Evolutionary conservation across 2,888 invertebrate species (phyloP).

Genomic region (Lasioglossum marginatum): DNA sequence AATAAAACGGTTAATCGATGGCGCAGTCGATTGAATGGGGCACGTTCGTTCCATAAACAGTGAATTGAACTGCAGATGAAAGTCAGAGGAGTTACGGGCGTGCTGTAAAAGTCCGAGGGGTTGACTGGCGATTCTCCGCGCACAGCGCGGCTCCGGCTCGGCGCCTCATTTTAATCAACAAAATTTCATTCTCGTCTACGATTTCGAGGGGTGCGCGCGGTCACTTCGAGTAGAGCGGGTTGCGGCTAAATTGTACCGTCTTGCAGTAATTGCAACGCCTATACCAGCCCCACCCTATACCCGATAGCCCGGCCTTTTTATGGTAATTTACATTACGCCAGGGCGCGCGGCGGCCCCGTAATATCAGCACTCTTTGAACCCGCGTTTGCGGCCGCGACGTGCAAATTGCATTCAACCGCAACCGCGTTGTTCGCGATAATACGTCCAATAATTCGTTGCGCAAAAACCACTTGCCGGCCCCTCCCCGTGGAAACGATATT

Average conservation of each 20-base stretch:
- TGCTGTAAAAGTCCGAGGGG: background rate
- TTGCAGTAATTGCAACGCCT: slow-evolving; percentile 47
- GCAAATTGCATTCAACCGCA: slow-evolving; percentile 49
- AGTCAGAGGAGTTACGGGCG: slow-evolving; percentile 18
- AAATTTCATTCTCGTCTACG: slow-evolving; percentile 24
- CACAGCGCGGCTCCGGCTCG: background rate
- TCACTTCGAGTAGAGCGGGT: background rate
- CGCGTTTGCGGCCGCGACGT: slow-evolving; percentile 34
- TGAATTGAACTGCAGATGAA: slow-evolving; percentile 29
- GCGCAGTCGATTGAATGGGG: slow-evolving; percentile 41
- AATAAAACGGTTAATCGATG: slow-evolving; percentile 56
- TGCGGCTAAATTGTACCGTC: slow-evolving; percentile 15
- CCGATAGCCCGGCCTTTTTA: slow-evolving; percentile 25
- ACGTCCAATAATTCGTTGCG: slow-evolving; percentile 36
- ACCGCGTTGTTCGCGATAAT: slow-evolving; percentile 24
- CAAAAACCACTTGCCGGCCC: slow-evolving; percentile 36
- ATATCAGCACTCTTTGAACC: slow-evolving; percentile 51
- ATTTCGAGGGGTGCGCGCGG: background rate
- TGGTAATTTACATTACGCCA: slow-evolving; percentile 30
- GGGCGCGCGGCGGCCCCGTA: background rate
- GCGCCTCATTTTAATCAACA: slow-evolving; percentile 26
- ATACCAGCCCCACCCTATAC: slow-evolving; percentile 13
- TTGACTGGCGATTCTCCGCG: background rate
- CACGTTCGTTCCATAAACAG: slow-evolving; percentile 28
- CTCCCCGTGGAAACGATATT: slow-evolving; percentile 2